phyloP scores from a whole-genome alignment of 1,140 invertebrate genomes.

The Panagrolaimus sp. region DNA sequence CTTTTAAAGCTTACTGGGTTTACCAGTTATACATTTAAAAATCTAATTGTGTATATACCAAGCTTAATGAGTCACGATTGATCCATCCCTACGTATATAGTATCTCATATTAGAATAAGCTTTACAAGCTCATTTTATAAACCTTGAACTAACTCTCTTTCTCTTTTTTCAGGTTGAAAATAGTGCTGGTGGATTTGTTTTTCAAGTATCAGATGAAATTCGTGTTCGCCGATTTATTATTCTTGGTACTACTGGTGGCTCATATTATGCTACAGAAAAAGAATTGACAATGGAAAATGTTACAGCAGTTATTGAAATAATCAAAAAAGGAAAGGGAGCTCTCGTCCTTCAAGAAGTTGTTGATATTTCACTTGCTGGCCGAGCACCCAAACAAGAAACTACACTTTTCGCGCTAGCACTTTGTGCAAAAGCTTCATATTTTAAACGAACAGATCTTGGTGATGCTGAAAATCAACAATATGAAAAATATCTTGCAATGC shows the following conservation, averaged over 20 bases:
- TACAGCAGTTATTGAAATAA: constrained; percentile 49
- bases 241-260: constrained; percentile 53
- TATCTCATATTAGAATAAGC: no score
- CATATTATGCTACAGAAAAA: constrained; percentile 50
- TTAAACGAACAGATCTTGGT: constrained; percentile 21
- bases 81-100: no score
- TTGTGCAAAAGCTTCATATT: constrained; percentile 47
- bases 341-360: constrained; percentile 54
- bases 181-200: constrained; percentile 58
- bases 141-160: constrained; percentile 6
- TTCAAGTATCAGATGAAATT: constrained; percentile 53
- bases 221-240: constrained; percentile 59
- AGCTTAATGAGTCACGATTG: no score
- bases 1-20: no score
- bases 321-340: constrained; percentile 49
- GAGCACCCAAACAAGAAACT: constrained; percentile 57
- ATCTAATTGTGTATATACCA: no score
- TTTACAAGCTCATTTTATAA: neutral
- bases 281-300: constrained; percentile 56
- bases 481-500: constrained; percentile 26
- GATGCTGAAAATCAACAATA: constrained; percentile 11
- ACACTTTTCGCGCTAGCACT: constrained; percentile 58
- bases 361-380: constrained; percentile 54
- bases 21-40: no score
- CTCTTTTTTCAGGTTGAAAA: constrained; percentile 48